These are phyloP conservation scores for Dinoponera quadriceps DNA, from an alignment of 1,140 invertebrate genomes.

Conservation along the genomic window DNA sequence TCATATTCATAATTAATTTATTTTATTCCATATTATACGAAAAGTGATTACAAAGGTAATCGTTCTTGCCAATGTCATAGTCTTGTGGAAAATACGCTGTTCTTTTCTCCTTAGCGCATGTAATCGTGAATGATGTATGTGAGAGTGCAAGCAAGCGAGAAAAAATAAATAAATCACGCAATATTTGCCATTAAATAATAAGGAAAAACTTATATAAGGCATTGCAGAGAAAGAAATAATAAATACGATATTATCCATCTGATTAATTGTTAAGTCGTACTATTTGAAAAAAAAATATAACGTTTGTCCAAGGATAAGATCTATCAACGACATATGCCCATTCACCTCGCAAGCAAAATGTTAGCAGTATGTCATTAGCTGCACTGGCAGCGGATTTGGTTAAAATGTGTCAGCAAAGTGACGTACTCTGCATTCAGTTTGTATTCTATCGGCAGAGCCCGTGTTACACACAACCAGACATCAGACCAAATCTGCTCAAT, in stretches of 20 bases:
- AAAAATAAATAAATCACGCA: conserved; percentile 50
- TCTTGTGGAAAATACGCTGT: conserved; percentile 42
- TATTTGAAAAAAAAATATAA: background rate
- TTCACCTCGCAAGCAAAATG: too few relatives aligned
- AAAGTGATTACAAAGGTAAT: conserved; percentile 63
- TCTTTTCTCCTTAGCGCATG: conserved; percentile 49
- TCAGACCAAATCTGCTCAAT: too few relatives aligned
- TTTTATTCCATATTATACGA: conserved; percentile 39
- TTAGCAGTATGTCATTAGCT: too few relatives aligned
- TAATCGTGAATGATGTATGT: conserved; percentile 54
- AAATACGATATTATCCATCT: conserved; percentile 40
- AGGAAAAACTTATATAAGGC: conserved; percentile 65
- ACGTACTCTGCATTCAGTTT: too few relatives aligned
- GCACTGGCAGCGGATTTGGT: too few relatives aligned
- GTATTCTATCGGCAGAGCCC: too few relatives aligned
- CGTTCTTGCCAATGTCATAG: conserved; percentile 73
- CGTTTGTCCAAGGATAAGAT: too few relatives aligned
- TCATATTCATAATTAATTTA: conserved; percentile 34
- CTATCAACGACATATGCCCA: too few relatives aligned
- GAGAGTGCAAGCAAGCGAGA: conserved; percentile 35
- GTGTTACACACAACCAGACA: too few relatives aligned
- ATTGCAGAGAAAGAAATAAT: conserved; percentile 49
- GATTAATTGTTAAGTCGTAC: too few relatives aligned
- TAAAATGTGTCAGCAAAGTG: too few relatives aligned
- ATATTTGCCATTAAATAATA: conserved; percentile 62